phyloP scores from a whole-genome alignment of 2,113 vertebrate genomes.

The Atlantisia rogersi region DNA sequence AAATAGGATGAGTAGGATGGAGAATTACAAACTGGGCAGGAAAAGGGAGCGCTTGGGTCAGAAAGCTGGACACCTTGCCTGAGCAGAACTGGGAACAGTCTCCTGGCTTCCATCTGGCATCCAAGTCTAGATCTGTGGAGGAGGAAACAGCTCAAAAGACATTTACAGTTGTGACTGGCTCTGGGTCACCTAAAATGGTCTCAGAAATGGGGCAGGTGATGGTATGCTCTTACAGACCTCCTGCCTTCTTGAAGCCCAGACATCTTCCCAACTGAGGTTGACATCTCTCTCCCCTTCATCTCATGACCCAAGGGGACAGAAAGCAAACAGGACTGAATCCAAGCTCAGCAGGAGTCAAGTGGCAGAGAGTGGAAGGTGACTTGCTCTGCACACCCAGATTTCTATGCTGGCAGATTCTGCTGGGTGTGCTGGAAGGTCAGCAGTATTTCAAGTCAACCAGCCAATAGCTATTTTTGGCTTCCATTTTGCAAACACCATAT shows the following conservation, averaged over 20 bases:
- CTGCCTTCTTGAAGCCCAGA: not conserved
- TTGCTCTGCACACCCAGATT: not conserved
- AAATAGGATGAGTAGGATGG: not conserved
- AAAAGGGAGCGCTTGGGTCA: not conserved
- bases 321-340: not conserved
- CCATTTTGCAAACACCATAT: slow-evolving; percentile 28
- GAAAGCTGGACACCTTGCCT: not conserved
- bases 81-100: not conserved
- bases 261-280: not conserved
- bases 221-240: not conserved
- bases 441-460: slow-evolving; percentile 18
- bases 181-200: not conserved
- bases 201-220: not conserved
- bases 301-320: not conserved
- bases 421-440: slow-evolving; percentile 52
- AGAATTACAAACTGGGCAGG: not conserved
- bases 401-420: not conserved
- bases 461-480: slow-evolving; percentile 58
- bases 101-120: not conserved
- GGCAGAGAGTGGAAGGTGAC: not conserved
- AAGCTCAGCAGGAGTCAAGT: not conserved
- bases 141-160: not conserved
- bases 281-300: not conserved
- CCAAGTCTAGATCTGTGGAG: not conserved
- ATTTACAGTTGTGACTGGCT: not conserved